Base-by-base conservation (phyloP, 2,888 invertebrate species). In the Syrista parreyssii region DNA sequence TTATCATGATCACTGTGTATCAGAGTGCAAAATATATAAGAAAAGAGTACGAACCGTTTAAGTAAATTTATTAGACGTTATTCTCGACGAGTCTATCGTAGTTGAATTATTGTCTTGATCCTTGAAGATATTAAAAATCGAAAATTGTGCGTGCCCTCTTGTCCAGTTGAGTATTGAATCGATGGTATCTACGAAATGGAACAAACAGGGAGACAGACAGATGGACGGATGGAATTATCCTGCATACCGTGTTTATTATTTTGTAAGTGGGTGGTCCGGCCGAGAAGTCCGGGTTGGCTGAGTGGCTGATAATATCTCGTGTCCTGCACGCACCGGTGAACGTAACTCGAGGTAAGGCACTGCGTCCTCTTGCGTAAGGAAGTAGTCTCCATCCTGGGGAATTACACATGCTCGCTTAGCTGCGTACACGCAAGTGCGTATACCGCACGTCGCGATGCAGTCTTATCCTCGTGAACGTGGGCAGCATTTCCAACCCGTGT, bases 221-320 rank as follows among this genome's bases (percentile, higher is more conserved):
- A 33, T 23, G 71, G 34, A 79, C 72, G 82, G 75, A 78, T 78
- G 81, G 80, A 81, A 85, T 55, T 86, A 86, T 81, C 81, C 85
- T 80, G 85, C 84, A 85, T 86, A 83, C 82, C 87, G 86, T 86
- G 87, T 89, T 89, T 89, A 89, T 88, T 88, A 89, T 89, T 89
- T 89, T 86, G 87, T 85, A 74, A 86, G 87, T 89, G 89, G 89
- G 89, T 89, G 89, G 89, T 89, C 89, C 83, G 79, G 84, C 82
- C 85, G 81, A 79, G 81, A 85, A 86, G 86, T 88, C 86, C 86
- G 84, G 85, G 81, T 84, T 85, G 83, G 83, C 86, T 86, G 87
- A 87, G 87, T 87, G 86, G 84, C 86, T 84, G 88, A 88, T 88
- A 88, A 85, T 85, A 88, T 88, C 87, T 87, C 86, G 83, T 84